These are phyloP conservation scores for Drosophila setosimentum DNA, from an alignment of 2,888 invertebrate species.

Conservation along the genomic window DNA sequence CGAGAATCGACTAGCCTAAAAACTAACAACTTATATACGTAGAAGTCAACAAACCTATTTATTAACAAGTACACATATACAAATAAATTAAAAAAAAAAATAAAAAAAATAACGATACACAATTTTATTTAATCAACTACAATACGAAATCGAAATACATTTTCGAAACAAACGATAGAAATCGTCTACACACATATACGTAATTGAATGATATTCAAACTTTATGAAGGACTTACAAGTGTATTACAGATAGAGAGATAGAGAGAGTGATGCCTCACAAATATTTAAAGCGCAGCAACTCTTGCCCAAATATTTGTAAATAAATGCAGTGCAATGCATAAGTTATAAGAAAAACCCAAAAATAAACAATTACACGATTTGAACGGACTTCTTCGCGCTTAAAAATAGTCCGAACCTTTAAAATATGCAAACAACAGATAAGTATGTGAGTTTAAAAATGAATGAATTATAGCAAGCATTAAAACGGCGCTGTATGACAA, in stretches of 20 bases:
- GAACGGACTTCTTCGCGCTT: slow-evolving; percentile 27
- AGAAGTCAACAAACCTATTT: slow-evolving; percentile 63
- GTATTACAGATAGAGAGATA: slow-evolving; percentile 16
- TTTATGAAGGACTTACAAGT: slow-evolving; percentile 51
- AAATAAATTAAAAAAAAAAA: slow-evolving; percentile 36
- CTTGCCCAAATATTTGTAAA: slow-evolving; percentile 49
- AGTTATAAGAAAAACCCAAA: slow-evolving; percentile 35
- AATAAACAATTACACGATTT: slow-evolving; percentile 22
- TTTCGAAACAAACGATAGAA: slow-evolving; percentile 34
- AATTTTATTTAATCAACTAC: slow-evolving; percentile 51
- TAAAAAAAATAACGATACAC: slow-evolving; percentile 32
- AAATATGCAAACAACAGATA: slow-evolving; percentile 14
- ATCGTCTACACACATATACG: slow-evolving; percentile 66
- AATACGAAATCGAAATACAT: slow-evolving; percentile 14
- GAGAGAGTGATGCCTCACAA: slow-evolving; percentile 11
- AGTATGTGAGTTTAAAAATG: slow-evolving; percentile 36
- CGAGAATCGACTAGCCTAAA: slow-evolving; percentile 53
- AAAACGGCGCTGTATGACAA: slow-evolving; percentile 50
- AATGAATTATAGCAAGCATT: slow-evolving; percentile 45
- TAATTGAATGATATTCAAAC: slow-evolving; percentile 80
- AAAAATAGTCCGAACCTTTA: slow-evolving; percentile 26
- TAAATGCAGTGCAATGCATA: slow-evolving; percentile 52
- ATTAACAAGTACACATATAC: slow-evolving; percentile 53
- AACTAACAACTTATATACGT: slow-evolving; percentile 66
- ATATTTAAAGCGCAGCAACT: slow-evolving; percentile 20